Conservation (phyloP, 2,888 invertebrate species). For the Hydrotaea cyrtoneurina region DNA sequence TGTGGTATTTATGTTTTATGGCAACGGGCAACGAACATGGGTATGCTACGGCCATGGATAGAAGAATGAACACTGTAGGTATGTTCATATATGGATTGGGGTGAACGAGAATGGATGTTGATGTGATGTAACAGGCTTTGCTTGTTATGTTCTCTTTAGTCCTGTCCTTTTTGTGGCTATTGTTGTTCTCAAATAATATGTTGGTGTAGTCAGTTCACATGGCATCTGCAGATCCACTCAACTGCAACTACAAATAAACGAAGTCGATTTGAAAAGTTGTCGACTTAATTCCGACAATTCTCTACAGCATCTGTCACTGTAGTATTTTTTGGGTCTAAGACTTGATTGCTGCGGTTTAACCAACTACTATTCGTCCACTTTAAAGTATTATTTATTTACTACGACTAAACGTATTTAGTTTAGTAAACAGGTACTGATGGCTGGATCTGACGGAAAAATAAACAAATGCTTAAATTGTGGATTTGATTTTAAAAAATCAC, state of each 20-base stretch:
- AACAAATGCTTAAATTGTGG: too few relatives aligned
- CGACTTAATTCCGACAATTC: neutral
- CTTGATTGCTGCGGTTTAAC: too few relatives aligned
- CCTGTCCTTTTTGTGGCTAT: neutral
- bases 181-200: conserved; percentile 20
- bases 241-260: neutral
- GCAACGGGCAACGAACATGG: neutral
- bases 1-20: conserved; percentile 59
- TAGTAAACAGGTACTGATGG: too few relatives aligned
- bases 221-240: neutral
- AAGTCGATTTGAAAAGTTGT: neutral
- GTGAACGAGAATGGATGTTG: conserved; percentile 1
- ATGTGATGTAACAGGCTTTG: conserved; percentile 51
- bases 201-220: conserved; percentile 16
- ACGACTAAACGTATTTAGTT: too few relatives aligned
- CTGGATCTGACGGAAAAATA: too few relatives aligned
- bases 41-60: too few relatives aligned
- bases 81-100: neutral
- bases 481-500: too few relatives aligned
- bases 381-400: too few relatives aligned
- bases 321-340: too few relatives aligned
- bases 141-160: conserved; percentile 33
- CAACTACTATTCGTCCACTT: too few relatives aligned
- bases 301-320: too few relatives aligned
- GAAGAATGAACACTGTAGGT: too few relatives aligned